Percentiles rank a stretch among this genome's conserved stretches.
Evolutionary conservation across 2,797 vertebrate genomes (phyloP).

Genomic region (Rachycentron canadum): DNA sequence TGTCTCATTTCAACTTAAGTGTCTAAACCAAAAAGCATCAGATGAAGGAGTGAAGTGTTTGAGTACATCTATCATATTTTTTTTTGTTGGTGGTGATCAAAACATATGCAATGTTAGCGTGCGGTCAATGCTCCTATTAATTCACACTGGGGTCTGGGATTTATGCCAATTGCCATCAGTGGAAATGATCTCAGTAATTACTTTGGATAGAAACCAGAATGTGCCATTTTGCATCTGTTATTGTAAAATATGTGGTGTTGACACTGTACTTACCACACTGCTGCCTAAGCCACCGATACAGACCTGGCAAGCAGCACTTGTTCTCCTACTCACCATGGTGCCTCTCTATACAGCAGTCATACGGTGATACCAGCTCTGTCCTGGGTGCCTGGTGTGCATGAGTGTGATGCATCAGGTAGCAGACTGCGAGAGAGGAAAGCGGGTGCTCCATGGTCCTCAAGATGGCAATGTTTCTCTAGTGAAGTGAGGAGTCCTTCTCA

Average conservation of each 20-base stretch:
- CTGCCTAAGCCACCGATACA: constrained; percentile 78
- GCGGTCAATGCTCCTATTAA: constrained; percentile 3
- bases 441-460: constrained; percentile 73
- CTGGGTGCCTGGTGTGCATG: constrained; percentile 43
- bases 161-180: constrained; percentile 6
- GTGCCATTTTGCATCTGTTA: constrained; percentile 31
- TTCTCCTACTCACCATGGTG: constrained; percentile 76
- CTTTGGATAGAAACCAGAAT: constrained; percentile 12
- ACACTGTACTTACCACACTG: constrained; percentile 81
- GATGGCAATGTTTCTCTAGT: constrained; percentile 73
- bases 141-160: neutral
- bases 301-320: constrained; percentile 71
- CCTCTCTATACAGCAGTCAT: constrained; percentile 42
- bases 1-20: neutral
- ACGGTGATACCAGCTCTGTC: constrained; percentile 47
- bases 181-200: constrained; percentile 13
- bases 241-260: constrained; percentile 61
- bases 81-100: neutral
- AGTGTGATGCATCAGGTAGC: constrained; percentile 47
- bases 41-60: neutral
- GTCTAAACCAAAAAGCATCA: neutral
- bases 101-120: constrained; percentile 8
- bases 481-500: constrained; percentile 58
- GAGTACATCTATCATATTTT: neutral
- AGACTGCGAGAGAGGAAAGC: constrained; percentile 38